A percentile compares a stretch with the other conserved stretches of the same genome.
These are phyloP conservation scores for Hippocampus zosterae DNA, from an alignment of 2,113 vertebrate genomes.

Conservation along the genomic window DNA sequence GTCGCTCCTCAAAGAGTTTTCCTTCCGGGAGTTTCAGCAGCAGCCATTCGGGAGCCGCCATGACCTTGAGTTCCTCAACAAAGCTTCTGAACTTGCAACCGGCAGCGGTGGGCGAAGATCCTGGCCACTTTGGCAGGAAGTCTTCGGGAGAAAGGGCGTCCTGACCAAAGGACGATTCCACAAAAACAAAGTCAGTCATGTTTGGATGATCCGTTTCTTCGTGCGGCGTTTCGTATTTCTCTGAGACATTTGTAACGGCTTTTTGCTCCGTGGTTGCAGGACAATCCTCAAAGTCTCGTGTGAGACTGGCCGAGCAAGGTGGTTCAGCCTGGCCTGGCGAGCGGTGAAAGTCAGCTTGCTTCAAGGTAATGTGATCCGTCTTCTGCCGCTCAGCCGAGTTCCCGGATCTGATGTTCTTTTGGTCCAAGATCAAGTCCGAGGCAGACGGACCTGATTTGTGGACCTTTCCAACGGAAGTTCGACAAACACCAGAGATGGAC, in stretches of 20 bases:
- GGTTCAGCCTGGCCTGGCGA: not conserved
- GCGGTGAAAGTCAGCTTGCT: not conserved
- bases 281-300: not conserved
- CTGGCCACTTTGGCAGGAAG: not conserved
- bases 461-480: not conserved
- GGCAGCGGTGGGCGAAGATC: accelerated
- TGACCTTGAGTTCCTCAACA: constrained; percentile 17
- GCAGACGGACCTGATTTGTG: constrained; percentile 8
- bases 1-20: not conserved
- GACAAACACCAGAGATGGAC: not conserved
- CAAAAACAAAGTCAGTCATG: constrained; percentile 11
- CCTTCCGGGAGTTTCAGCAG: constrained; percentile 1
- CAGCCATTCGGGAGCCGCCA: constrained; percentile 11
- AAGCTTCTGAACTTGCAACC: constrained; percentile 5
- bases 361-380: not conserved
- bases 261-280: not conserved
- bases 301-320: not conserved
- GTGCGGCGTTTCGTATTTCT: not conserved
- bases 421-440: constrained; percentile 10
- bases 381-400: not conserved
- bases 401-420: not conserved
- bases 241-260: not conserved
- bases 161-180: constrained; percentile 27
- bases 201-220: not conserved
- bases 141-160: not conserved